These are phyloP conservation scores for Leptodactylus fallax DNA, from an alignment of 2,797 vertebrate genomes.

Conservation along the genomic window DNA sequence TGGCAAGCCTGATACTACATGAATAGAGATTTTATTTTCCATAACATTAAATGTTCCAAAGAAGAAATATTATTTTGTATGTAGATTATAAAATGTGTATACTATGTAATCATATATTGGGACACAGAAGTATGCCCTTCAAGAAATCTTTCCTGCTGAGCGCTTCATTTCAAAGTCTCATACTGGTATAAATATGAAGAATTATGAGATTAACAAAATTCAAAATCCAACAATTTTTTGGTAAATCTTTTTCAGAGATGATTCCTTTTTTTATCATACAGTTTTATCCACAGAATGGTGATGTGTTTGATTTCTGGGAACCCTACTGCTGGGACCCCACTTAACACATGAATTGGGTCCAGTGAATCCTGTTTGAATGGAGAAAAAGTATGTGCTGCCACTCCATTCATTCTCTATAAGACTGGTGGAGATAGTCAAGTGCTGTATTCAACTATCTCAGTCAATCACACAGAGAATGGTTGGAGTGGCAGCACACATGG, in stretches of 20 bases:
- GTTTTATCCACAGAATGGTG: too few species aligned
- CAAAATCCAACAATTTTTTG: neutral
- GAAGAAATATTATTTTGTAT: conserved; percentile 1
- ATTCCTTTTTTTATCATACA: neutral
- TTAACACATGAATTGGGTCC: too few species aligned
- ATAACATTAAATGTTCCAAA: neutral
- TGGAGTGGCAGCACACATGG: neutral
- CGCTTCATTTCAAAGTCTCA: neutral
- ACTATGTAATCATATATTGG: neutral
- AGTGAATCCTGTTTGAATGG: too few species aligned
- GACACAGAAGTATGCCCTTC: neutral
- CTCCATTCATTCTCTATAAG: too few species aligned
- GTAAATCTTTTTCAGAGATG: neutral
- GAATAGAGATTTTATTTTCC: neutral
- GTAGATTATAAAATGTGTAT: conserved; percentile 19
- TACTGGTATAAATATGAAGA: neutral
- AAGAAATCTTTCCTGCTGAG: neutral
- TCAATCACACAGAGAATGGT: too few species aligned
- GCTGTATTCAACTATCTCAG: too few species aligned
- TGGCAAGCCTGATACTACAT: neutral
- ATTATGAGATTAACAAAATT: neutral
- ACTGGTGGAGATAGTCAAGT: too few species aligned
- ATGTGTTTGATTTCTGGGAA: too few species aligned
- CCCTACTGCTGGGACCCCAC: too few species aligned
- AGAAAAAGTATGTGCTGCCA: too few species aligned